These are phyloP conservation scores for Lagodon rhomboides DNA, from an alignment of 2,797 vertebrate species.

Conservation along the genomic window DNA sequence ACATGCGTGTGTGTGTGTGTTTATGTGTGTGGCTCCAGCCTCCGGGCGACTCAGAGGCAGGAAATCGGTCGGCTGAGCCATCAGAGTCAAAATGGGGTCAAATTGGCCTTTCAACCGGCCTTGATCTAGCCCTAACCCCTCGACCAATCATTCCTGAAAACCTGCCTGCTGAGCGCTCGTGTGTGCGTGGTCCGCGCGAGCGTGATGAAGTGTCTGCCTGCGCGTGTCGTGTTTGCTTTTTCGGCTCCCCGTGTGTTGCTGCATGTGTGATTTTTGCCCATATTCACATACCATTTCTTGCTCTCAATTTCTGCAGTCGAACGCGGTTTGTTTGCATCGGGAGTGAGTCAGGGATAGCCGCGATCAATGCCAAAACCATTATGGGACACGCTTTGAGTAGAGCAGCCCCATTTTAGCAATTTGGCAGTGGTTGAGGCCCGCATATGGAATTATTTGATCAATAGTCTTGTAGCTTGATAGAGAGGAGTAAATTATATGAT, in stretches of 20 bases:
- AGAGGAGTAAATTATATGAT: slow-evolving; percentile 90
- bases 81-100: slow-evolving; percentile 83
- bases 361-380: slow-evolving; percentile 86
- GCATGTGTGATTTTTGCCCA: slow-evolving; percentile 31
- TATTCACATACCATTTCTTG: slow-evolving; percentile 46
- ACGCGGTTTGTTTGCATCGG: slow-evolving; percentile 77
- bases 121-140: slow-evolving; percentile 71
- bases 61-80: slow-evolving; percentile 77
- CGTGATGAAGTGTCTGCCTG: slow-evolving; percentile 30
- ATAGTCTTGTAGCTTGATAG: slow-evolving; percentile 85
- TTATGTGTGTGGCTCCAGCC: slow-evolving; percentile 50
- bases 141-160: slow-evolving; percentile 79
- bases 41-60: slow-evolving; percentile 53
- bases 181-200: slow-evolving; percentile 23
- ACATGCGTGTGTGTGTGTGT: slow-evolving; percentile 6
- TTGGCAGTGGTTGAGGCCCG: slow-evolving; percentile 79
- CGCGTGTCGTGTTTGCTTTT: slow-evolving; percentile 18
- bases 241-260: slow-evolving; percentile 16
- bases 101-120: slow-evolving; percentile 81
- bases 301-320: slow-evolving; percentile 58
- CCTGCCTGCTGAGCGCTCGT: slow-evolving; percentile 41
- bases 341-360: slow-evolving; percentile 65
- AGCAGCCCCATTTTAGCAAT: slow-evolving; percentile 86
- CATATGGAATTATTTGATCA: slow-evolving; percentile 89
- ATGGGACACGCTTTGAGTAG: slow-evolving; percentile 81